Evolutionary conservation across 2,797 vertebrate genomes (phyloP).

Genomic region (Pantherophis vulpinus): DNA sequence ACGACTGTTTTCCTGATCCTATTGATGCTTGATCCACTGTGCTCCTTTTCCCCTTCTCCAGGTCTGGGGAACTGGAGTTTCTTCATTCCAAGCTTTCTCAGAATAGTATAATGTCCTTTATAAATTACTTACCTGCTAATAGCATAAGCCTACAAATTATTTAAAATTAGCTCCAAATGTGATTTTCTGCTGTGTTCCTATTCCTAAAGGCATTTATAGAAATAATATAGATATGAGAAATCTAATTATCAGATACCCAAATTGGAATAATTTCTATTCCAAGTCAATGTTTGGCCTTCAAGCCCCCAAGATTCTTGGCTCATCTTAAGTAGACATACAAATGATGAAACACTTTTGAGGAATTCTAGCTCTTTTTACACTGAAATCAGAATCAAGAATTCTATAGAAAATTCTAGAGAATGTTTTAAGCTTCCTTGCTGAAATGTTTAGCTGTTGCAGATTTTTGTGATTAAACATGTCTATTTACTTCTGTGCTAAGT

Average conservation of each 20-base stretch:
- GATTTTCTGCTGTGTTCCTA: neutral
- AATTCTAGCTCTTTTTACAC: neutral
- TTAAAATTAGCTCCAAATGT: neutral
- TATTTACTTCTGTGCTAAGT: neutral
- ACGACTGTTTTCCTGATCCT: slow-evolving; percentile 47
- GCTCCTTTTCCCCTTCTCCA: slow-evolving; percentile 3
- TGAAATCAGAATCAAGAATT: neutral
- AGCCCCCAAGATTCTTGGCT: neutral
- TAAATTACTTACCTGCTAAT: neutral
- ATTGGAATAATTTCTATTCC: neutral
- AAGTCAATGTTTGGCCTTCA: neutral
- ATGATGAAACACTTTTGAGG: neutral
- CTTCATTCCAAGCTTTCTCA: slow-evolving; percentile 44
- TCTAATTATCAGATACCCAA: neutral
- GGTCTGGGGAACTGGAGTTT: neutral
- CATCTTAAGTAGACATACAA: neutral
- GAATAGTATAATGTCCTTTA: slow-evolving; percentile 28
- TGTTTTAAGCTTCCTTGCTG: neutral
- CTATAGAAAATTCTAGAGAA: slow-evolving; percentile 37
- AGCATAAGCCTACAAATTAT: neutral
- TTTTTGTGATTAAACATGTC: neutral
- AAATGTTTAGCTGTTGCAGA: neutral
- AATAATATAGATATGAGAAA: neutral
- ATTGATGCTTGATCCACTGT: slow-evolving; percentile 46
- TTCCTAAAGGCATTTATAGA: neutral